A percentile compares a stretch with the other conserved stretches of the same genome.
phyloP scores from a whole-genome alignment of 2,888 invertebrate species.

The Adela reaumurella region DNA sequence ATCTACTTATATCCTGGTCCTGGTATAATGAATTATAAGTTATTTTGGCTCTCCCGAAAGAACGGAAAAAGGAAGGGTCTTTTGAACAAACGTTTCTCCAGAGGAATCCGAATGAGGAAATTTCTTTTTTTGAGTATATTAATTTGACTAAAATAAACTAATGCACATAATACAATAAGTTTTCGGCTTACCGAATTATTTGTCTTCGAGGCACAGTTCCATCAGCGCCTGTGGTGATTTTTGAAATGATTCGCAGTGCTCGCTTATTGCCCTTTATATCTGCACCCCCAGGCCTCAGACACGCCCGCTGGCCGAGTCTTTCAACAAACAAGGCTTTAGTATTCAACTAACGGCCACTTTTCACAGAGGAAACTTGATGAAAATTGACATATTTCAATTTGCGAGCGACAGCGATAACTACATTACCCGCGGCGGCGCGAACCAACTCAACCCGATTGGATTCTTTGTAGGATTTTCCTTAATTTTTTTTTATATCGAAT shows the following conservation, averaged over 20 bases:
- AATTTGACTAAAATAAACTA: too few species aligned
- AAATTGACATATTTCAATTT: constrained; percentile 51
- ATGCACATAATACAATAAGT: too few species aligned
- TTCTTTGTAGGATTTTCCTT: background rate
- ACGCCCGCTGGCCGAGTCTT: background rate
- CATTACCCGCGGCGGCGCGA: constrained; percentile 16
- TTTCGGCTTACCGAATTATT: too few species aligned
- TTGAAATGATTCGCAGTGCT: background rate
- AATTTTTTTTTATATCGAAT: constrained; percentile 10
- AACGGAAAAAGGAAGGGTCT: too few species aligned
- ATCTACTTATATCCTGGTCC: too few species aligned
- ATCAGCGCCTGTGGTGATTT: too few species aligned
- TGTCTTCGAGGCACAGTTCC: too few species aligned
- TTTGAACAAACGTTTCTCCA: too few species aligned
- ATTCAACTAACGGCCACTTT: constrained; percentile 34
- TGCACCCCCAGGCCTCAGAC: background rate
- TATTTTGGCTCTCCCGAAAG: too few species aligned
- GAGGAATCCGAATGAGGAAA: too few species aligned
- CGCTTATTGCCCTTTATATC: background rate
- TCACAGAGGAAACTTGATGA: constrained; percentile 17
- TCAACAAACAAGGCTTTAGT: constrained; percentile 24
- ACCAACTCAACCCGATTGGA: background rate
- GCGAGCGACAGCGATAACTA: constrained; percentile 18
- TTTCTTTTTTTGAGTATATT: too few species aligned
- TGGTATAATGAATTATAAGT: too few species aligned